phyloP scores from a whole-genome alignment of 2,797 vertebrate genomes.

The Coracias cyanogaster region DNA sequence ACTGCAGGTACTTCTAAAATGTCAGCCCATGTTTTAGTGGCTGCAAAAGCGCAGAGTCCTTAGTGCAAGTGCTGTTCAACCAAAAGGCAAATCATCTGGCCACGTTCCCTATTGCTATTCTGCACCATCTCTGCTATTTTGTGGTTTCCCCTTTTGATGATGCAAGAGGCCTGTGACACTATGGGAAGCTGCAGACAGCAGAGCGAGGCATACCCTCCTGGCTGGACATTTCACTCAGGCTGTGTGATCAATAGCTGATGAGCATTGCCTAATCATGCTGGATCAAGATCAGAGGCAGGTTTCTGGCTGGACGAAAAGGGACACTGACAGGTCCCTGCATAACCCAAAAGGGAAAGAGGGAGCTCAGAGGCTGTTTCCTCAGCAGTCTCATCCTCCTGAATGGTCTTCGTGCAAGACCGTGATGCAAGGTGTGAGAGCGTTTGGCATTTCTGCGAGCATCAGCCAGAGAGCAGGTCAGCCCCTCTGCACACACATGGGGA shows the following conservation, averaged over 20 bases:
- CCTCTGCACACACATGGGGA: accelerated
- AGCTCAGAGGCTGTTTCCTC: neutral
- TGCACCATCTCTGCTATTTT: neutral
- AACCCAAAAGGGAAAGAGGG: neutral
- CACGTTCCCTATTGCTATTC: neutral
- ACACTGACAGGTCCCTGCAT: neutral
- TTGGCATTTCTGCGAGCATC: neutral
- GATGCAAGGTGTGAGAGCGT: neutral
- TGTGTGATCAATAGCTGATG: neutral
- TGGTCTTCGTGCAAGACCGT: neutral
- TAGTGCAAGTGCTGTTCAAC: neutral
- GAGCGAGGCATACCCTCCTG: neutral
- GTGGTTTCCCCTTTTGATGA: neutral
- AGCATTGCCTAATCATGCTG: neutral
- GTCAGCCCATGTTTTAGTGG: neutral
- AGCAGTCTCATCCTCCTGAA: neutral
- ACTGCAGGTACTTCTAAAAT: neutral
- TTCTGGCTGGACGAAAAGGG: neutral
- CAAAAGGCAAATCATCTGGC: neutral
- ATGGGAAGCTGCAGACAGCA: accelerated
- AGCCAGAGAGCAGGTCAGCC: neutral
- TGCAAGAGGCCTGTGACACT: neutral
- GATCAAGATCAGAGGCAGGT: neutral
- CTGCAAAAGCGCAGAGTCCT: neutral
- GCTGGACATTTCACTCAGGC: neutral